Evolutionary conservation across 2,888 invertebrate genomes (phyloP).

Genomic region (Pomacea canaliculata): DNA sequence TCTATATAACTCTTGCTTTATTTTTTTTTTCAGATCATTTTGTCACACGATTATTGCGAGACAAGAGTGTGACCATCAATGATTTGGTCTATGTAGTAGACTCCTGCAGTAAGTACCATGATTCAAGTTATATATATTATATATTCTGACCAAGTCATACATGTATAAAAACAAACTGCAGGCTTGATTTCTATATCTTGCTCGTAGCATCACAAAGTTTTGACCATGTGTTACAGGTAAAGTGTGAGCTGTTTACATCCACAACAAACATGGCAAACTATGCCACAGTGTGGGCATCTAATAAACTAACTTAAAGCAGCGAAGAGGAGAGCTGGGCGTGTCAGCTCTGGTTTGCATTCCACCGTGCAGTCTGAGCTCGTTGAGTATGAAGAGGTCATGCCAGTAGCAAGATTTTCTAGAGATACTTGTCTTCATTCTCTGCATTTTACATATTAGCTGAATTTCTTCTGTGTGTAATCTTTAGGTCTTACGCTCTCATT

Average conservation of each 20-base stretch:
- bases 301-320: slow-evolving; percentile 94
- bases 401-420: no score
- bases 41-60: slow-evolving; percentile 99
- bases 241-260: slow-evolving; percentile 96
- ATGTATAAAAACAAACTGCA: no score
- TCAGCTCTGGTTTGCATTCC: slow-evolving; percentile 92
- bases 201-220: no score
- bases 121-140: background rate
- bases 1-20: background rate
- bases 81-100: slow-evolving; percentile 98
- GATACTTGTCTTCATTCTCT: no score
- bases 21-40: slow-evolving; percentile 80
- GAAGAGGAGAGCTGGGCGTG: slow-evolving; percentile 94
- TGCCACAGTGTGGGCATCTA: slow-evolving; percentile 91
- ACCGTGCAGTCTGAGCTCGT: slow-evolving; percentile 77
- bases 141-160: no score
- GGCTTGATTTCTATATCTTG: no score
- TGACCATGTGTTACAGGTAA: slow-evolving; percentile 74
- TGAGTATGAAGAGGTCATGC: slow-evolving; percentile 71
- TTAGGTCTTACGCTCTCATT: no score
- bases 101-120: slow-evolving; percentile 80
- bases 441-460: no score
- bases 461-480: no score
- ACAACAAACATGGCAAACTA: slow-evolving; percentile 99
- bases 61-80: slow-evolving; percentile 97